Evolutionary conservation across 2,888 invertebrate species (phyloP), one percentile per base, ranked within the genome.

Genomic region (Agriotes lineatus): DNA sequence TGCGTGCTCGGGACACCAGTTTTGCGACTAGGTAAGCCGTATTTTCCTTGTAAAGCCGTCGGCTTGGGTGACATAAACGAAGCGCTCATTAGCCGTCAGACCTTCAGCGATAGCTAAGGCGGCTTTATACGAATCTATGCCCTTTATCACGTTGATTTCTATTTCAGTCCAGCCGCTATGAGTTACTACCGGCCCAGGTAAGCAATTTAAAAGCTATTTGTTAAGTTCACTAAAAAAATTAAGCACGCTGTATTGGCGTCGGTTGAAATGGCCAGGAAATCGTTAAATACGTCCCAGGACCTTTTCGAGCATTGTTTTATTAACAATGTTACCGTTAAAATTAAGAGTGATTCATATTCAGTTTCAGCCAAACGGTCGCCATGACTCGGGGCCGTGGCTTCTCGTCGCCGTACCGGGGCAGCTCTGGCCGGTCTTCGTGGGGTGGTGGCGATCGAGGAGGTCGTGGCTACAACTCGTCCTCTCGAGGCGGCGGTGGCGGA

Each of bases 151-250:
- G 16, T 16, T 2, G 22, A 50, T 80, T 79, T 80, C 72, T 73
- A 76, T 81, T 81, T 75, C 79, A 81, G 81, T 77, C 69, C 33
- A 60, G 60, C 74, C 70, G 71, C 71, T 62, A 81, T 81, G 81
- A 81, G 81, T 76, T 81, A 81, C 79, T 81, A 81, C 78, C 78
- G 76, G 63, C 81, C 81, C 33, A 81, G 80, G 81, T 81, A 76
- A 80, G 79, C 54, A 67, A 20, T 48, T 48, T 25, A 25, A 25
- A 25, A 3, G 4, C 7, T 33, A 33, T 33, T 2, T 2, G 6
- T 33, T 16, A 30, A 19, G 18, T 9, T 52, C 25, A 25, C 25
- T 5, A 25, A 25, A 25, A 25, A 5, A 25, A 3, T 5, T 25
- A 3, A 25, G 25, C 25, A 25, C 25, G 25, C 7, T 25, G 25